Evolutionary conservation across 64 coral and sea anemone species (phyloP), one percentile per base, ranked within the genome.

Genomic region (Pocillopora damicornis): DNA sequence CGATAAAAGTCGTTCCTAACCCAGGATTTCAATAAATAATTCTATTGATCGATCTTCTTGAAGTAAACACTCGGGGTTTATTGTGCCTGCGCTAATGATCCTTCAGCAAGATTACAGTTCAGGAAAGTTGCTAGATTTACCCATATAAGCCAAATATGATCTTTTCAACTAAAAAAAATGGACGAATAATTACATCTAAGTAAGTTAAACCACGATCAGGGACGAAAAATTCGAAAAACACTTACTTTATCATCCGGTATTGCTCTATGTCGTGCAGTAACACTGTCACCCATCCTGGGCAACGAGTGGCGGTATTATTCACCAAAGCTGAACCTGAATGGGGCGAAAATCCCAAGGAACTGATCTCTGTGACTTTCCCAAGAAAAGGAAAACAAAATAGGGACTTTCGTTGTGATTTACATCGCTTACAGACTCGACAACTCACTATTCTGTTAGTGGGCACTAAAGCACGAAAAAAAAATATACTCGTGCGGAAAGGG

Each of bases 231-330:
- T 5, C 56, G 36, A 57, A 58, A 84, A 57, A 2, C 75, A 62
- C 90, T 92, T 22, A 92, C 91, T 86, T 92, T 92, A 69, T 92
- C 91, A 15, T 92, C 91, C 58, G 91, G 91, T 92, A 92, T 88
- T 4, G 91, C 60, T 88, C 16, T 92, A 15, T 88, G 91, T 69
- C 91, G 63, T 34, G 85, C 76, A 17, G 89, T 60, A 59, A 91
- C 89, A 62, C 77, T 82, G 77, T 88, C 87, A 51, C 59, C 68
- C 68, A 87, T 88, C 78, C 59, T 61, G 63, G 77, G 73, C 26
- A 82, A 79, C 57, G 17, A 51, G 30, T 88, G 34, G 51, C 45
- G 58, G 66, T 60, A 75, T 65, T n/a, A 60, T 56, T 88, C n/a
- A 86, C 78, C 85, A 74, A 92, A 35, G 56, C 58, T 58, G 58